Percentiles rank a stretch among this genome's conserved stretches.
Evolutionary conservation across 2,888 invertebrate species (phyloP).

Genomic region (Creontiades dilutus): DNA sequence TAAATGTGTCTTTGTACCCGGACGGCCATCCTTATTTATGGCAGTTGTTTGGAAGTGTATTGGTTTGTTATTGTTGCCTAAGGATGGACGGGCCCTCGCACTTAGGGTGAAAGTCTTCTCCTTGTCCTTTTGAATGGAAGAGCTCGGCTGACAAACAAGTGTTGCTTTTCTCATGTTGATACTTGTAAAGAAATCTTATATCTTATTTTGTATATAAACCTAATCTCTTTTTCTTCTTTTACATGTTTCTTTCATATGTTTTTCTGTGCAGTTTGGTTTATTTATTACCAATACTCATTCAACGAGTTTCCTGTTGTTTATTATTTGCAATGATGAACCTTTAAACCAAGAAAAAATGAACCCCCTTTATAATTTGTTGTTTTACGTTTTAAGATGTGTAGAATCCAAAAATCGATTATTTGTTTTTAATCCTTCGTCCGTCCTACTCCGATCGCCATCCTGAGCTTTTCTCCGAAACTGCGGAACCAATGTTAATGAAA

Average conservation of each 20-base stretch:
- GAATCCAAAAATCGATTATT: too few relatives aligned
- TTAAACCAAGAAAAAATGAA: too few relatives aligned
- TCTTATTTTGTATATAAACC: background rate
- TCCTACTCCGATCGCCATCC: too few relatives aligned
- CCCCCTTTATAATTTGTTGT: too few relatives aligned
- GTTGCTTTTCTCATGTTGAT: slow-evolving; percentile 61
- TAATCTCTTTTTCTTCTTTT: background rate
- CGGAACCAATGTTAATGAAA: too few relatives aligned
- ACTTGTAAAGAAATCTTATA: background rate
- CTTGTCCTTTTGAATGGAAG: slow-evolving; percentile 39
- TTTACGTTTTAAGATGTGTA: too few relatives aligned
- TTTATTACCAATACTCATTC: background rate
- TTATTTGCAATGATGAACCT: too few relatives aligned
- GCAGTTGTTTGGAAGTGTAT: slow-evolving; percentile 70
- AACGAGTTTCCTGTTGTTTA: too few relatives aligned
- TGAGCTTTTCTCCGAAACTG: too few relatives aligned
- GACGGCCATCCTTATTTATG: slow-evolving; percentile 64
- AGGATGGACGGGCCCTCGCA: slow-evolving; percentile 64
- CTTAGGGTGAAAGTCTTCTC: slow-evolving; percentile 16
- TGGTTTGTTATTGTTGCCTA: slow-evolving; percentile 71
- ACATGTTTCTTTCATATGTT: background rate
- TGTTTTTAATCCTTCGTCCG: too few relatives aligned
- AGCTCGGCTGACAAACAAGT: slow-evolving; percentile 48
- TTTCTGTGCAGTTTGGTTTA: background rate
- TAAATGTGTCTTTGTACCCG: slow-evolving; percentile 66